Evolutionary conservation across 2,113 vertebrate species (phyloP), one percentile per base, ranked within the genome.

Genomic region (Herpailurus yagouaroundi): DNA sequence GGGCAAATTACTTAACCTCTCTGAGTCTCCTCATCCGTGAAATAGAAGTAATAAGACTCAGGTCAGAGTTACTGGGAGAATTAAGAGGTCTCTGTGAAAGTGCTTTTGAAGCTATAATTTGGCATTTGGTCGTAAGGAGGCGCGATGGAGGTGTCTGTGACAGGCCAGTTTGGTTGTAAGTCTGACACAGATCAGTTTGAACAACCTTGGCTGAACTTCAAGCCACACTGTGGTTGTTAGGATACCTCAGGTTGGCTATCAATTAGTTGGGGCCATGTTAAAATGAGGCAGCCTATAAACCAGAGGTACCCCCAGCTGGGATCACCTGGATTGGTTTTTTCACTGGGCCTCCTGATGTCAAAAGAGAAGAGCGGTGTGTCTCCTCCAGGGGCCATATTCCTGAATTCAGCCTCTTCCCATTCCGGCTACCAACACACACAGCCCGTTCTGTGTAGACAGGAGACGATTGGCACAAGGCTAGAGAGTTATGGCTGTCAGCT

Each of bases 131-230:
- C 80, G 18, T 52, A 36, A 92, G 77, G 64, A 25, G 23, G 38
- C 77, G 1, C 79, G 80, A 57, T 27, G 64, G 69, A 76, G 33
- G 57, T 68, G 12, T 66, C 57, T 41, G 1, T 84, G 68, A 4
- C 31, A 90, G 33, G 68, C 57, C 48, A 77, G 25, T 76, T 89
- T 38, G 48, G 41, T 85, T 82, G 13, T 73, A 64, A 41, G 60
- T 82, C 87, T 79, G 74, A 57, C 64, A 21, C n/a, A 31, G 52
- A 92, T 96, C 38, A 81, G 38, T 74, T 97, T 91, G 36, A 91
- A 38, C 69, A 52, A 85, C 27, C n/a, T 55, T 91, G 45, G 38
- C 79, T 94, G 48, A 92, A 89, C 87, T 71, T 95, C 27, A 84
- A 92, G 69, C 57, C 71, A 92, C 50, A 64, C 48, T n/a, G 25